These are phyloP conservation scores for Clarias batrachus DNA, from an alignment of 2,113 vertebrate species.

Conservation along the genomic window DNA sequence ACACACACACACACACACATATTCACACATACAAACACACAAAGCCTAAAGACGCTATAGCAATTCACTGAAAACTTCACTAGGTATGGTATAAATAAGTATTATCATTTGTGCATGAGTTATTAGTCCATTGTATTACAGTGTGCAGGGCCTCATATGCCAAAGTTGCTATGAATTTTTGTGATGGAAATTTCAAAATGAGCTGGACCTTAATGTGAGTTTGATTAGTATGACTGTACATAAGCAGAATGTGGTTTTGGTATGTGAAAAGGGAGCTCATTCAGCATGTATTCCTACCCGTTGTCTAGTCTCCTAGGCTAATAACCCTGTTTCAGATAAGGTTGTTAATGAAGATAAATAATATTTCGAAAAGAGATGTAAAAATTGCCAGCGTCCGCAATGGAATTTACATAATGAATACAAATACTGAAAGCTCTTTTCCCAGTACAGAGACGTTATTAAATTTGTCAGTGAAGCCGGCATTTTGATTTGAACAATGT, in stretches of 20 bases:
- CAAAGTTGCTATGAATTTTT: neutral
- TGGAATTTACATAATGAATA: neutral
- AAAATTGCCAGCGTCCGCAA: neutral
- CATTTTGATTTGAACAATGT: constrained; percentile 3
- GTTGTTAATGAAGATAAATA: neutral
- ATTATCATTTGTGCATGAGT: neutral
- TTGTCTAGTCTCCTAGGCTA: neutral
- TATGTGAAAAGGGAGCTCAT: neutral
- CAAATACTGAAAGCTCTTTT: neutral
- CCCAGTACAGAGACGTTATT: neutral
- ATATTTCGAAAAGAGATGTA: neutral
- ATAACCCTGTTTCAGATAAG: neutral
- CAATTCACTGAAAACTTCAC: neutral
- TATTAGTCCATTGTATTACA: neutral
- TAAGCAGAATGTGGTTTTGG: neutral
- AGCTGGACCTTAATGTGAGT: neutral
- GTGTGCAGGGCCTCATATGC: neutral
- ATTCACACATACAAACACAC: neutral
- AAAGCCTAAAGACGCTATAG: neutral
- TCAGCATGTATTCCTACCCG: neutral
- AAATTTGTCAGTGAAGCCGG: neutral
- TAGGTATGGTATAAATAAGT: neutral
- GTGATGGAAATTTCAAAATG: neutral
- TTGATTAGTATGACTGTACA: neutral
- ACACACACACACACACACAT: neutral